Base-by-base conservation (phyloP, 2,113 vertebrate genomes). In the Strix aluco region DNA sequence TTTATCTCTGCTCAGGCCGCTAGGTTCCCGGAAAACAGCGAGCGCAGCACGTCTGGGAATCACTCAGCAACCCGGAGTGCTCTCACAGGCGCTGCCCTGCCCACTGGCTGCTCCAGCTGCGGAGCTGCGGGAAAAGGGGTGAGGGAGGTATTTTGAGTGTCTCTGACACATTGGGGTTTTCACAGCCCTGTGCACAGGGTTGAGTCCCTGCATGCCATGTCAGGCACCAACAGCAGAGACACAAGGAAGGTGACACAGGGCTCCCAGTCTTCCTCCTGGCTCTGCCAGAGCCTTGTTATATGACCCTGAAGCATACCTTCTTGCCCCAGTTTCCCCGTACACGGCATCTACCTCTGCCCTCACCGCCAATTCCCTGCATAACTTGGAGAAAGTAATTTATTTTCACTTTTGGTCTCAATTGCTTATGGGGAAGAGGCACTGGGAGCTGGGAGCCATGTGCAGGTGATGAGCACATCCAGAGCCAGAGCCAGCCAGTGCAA, bases 21-120 rank as follows among this genome's bases (percentile, higher is more conserved):
- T 36, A 55, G 69, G 57, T 98, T 97, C 94, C 96, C 93, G 95
- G 97, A 96, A 97, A 97, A 92, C 94, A 95, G 93, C 49, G 54
- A 94, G 92, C 11, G 13, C 88, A 77, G 91, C 85, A 40, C 10
- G 81, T 89, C 94, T 97, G 94, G 96, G 96, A 97, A 98, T 87
- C 3, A 21, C 85, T 54, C 84, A 93, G 91, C 66, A 79, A 62
- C 58, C 62, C 6, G 0, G 72, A 49, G 78, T 1, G 13, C 51
- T 58, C 47, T 30, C 0, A 1, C 52, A 55, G 66, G 14, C 5
- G 0, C 32, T 58, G 87, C 62, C 78, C 55, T 86, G 75, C 54
- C 78, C 36, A 6, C 26, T 4, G 3, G 21, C 83, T 0, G 3
- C 47, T 84, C 63, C 20, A 17, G 78, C 58, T 55, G 78, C 8